Base-by-base conservation (phyloP, 2,797 vertebrate species). In the Cetoscarus ocellatus region DNA sequence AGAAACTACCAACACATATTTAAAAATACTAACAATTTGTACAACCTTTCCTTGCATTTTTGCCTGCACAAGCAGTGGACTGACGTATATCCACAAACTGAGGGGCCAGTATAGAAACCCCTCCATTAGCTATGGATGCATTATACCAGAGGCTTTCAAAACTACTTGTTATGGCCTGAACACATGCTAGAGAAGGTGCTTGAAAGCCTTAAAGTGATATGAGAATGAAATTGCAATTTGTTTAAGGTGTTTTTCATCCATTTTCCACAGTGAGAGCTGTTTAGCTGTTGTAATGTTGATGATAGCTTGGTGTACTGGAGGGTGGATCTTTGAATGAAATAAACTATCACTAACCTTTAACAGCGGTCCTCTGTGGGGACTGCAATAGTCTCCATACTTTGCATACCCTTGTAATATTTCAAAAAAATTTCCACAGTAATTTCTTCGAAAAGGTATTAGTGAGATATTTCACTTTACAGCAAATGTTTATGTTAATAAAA, bases 11-110 rank as follows among this genome's bases (percentile, higher is more conserved):
- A 72, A 92, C 83, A 90, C 82, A 59, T 83, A 75, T 73, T 58
- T 1, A 77, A 88, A 91, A 92, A 90, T 82, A 81, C 56, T 79
- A 88, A 90, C 55, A 91, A 92, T 90, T 91, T 92, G 82, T 92
- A 94, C 92, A 92, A 86, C 79, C 66, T 69, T 87, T 81, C 75
- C 77, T 80, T 77, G 61, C 55, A 54, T 77, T 57, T 58, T 55
- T 49, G 59, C 45, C 80, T 83, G 67, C 65, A 67, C 57, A 51
- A 64, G 45, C 19, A 60, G 65, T 57, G 49, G 70, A 61, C 70
- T 27, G 27, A 27, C 27, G 27, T 27, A 27, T 27, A 27, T 27
- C 27, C 27, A 27, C 27, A 76, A 59, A 74, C 59, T 55, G 77
- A 76, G 67, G 73, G 85, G 70, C 47, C 67, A 74, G 75, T 73